phyloP scores from a whole-genome alignment of 2,113 vertebrate species.

The Rynchops niger region DNA sequence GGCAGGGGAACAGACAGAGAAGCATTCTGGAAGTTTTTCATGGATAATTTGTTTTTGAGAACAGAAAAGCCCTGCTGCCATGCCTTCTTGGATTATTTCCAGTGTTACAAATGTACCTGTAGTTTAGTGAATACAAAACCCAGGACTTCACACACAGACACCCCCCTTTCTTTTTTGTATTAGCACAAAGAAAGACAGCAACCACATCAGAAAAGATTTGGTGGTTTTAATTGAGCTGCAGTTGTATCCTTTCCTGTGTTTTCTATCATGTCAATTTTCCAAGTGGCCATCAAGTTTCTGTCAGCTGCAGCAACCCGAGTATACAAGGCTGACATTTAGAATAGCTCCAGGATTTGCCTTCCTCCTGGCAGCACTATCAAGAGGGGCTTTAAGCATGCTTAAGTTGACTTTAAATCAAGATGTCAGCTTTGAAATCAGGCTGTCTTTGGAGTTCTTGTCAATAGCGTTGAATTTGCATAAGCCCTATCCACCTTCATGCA shows the following conservation, averaged over 20 bases:
- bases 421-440: slow-evolving; percentile 56
- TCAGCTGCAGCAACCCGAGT: slow-evolving; percentile 47
- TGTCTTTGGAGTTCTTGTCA: slow-evolving; percentile 42
- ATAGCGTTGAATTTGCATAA: slow-evolving; percentile 29
- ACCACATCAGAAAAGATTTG: not conserved
- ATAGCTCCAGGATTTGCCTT: slow-evolving; percentile 54
- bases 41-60: slow-evolving; percentile 22
- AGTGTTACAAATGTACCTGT: not conserved
- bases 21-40: slow-evolving; percentile 6
- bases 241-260: slow-evolving; percentile 53
- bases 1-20: not conserved
- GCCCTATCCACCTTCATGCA: not conserved
- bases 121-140: not conserved
- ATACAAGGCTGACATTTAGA: slow-evolving; percentile 65
- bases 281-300: slow-evolving; percentile 66
- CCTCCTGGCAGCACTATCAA: slow-evolving; percentile 51
- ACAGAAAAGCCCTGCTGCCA: not conserved
- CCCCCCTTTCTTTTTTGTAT: not conserved
- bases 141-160: not conserved
- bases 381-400: slow-evolving; percentile 36
- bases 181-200: not conserved
- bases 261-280: slow-evolving; percentile 68
- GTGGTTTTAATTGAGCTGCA: not conserved
- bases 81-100: slow-evolving; percentile 18
- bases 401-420: slow-evolving; percentile 60